phyloP scores from a whole-genome alignment of 2,113 vertebrate species.

The Galemys pyrenaicus region DNA sequence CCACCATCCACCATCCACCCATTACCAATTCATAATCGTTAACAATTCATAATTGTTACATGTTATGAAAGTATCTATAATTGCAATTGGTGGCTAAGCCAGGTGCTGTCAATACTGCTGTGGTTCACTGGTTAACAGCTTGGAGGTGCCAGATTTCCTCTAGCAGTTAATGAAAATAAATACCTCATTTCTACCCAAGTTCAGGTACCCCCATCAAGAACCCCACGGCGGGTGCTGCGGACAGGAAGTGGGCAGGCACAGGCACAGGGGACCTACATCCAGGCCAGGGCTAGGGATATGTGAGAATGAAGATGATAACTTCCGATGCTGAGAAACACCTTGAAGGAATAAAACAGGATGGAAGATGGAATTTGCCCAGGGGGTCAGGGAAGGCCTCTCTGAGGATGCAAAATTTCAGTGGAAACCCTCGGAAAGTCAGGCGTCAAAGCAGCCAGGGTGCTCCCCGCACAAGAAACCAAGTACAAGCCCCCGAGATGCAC shows the following conservation, averaged over 20 bases:
- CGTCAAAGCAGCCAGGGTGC: too few relatives aligned
- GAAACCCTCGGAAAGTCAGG: not conserved
- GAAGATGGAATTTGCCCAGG: not conserved
- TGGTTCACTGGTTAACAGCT: not conserved
- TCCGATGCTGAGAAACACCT: not conserved
- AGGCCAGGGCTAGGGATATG: not conserved
- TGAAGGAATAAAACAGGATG: not conserved
- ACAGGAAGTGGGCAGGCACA: not conserved
- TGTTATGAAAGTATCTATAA: not conserved
- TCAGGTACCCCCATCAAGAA: not conserved
- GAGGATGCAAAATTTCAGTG: not conserved
- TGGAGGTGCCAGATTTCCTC: not conserved
- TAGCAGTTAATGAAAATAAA: not conserved
- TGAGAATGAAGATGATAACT: not conserved
- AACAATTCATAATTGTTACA: accelerated
- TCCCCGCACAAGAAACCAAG: not conserved
- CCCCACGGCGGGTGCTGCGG: too few relatives aligned
- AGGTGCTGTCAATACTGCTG: not conserved
- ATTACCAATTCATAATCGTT: too few relatives aligned
- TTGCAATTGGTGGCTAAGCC: not conserved
- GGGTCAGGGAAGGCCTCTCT: not conserved
- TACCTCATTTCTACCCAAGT: not conserved
- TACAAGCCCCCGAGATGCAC: not conserved
- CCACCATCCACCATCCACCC: not conserved
- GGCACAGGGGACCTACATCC: not conserved